phyloP scores from a whole-genome alignment of 2,888 invertebrate genomes.

The Platynereis dumerilii region DNA sequence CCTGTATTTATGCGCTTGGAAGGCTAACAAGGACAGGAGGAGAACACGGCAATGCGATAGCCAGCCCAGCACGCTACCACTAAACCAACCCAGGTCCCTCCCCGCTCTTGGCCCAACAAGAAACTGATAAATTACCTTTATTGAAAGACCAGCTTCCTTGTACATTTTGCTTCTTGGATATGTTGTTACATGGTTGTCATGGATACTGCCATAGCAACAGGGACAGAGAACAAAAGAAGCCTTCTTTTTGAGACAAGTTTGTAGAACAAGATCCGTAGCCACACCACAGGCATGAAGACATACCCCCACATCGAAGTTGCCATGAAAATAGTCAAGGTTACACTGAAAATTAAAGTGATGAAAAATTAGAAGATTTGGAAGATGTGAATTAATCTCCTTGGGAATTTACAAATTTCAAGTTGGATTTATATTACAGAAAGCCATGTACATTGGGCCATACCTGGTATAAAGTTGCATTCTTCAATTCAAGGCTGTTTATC shows the following conservation, averaged over 20 bases:
- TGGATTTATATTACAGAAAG: no score
- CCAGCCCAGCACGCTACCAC: no score
- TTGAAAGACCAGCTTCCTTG: slow-evolving; percentile 41
- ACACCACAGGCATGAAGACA: slow-evolving; percentile 94
- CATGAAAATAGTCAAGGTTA: slow-evolving; percentile 86
- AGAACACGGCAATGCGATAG: no score
- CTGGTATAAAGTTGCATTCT: slow-evolving; percentile 76
- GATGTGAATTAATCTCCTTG: background rate
- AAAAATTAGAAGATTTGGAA: slow-evolving; percentile 7
- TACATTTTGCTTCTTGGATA: slow-evolving; percentile 79
- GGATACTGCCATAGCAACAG: slow-evolving; percentile 91
- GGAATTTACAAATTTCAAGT: no score
- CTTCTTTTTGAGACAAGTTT: slow-evolving; percentile 77
- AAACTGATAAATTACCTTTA: slow-evolving; percentile 44
- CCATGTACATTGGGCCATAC: no score
- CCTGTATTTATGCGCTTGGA: no score
- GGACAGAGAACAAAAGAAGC: slow-evolving; percentile 90
- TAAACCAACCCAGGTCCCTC: no score
- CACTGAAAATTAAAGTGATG: slow-evolving; percentile 70
- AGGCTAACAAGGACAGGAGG: no score
- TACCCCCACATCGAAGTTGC: slow-evolving; percentile 81
- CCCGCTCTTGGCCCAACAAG: no score
- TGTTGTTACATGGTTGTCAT: slow-evolving; percentile 77
- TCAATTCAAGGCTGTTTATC: slow-evolving; percentile 72
- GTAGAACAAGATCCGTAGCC: slow-evolving; percentile 89